Base-by-base conservation (phyloP, 2,888 invertebrate genomes). In the Drosophila quinaria region DNA sequence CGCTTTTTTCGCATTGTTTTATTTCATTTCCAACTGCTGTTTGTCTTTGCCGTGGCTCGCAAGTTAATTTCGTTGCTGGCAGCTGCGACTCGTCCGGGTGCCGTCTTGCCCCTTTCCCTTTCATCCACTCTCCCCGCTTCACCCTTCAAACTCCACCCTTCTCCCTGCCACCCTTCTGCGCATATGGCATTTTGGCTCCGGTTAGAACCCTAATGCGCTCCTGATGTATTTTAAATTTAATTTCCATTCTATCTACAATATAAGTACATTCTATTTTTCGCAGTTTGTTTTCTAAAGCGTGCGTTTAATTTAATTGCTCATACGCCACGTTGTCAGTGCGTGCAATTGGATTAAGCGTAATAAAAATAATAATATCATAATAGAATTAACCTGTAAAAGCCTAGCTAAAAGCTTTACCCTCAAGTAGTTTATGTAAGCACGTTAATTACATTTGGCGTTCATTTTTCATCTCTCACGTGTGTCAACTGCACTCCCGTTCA, bases 11-110 rank as follows among this genome's bases (percentile, higher is more conserved):
- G 58, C 63, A 74, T 78, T 65, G 67, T 81, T 78, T 81, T 78
- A 79, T 79, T 79, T 74, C 62, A 81, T 78, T 81, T 81, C 44
- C 81, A 74, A 81, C 70, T 76, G 76, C 73, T 85, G 72, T 85
- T 87, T 82, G 86, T 81, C 83, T 83, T 83, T 76, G 76, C 75
- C 75, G 68, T 68, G 74, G 70, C 71, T 71, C 78, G 78, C 87
- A 87, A 87, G 86, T 85, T 85, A 81, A 87, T 87, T 85, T 85
- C 63, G 69, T 69, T 50, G 58, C 80, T 68, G 71, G 67, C 80
- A 71, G 52, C 68, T 78, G 76, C 56, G 46, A 33, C 35, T 39
- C 31, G 42, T 54, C 37, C 33, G 41, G 50, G 10, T 46, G 55
- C 13, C 60, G 4, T 22, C 22, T 47, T 33, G 2, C 15, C 17